phyloP scores from a whole-genome alignment of 53 echinoderm and acorn worm genomes.

The Arbacia lixula region DNA sequence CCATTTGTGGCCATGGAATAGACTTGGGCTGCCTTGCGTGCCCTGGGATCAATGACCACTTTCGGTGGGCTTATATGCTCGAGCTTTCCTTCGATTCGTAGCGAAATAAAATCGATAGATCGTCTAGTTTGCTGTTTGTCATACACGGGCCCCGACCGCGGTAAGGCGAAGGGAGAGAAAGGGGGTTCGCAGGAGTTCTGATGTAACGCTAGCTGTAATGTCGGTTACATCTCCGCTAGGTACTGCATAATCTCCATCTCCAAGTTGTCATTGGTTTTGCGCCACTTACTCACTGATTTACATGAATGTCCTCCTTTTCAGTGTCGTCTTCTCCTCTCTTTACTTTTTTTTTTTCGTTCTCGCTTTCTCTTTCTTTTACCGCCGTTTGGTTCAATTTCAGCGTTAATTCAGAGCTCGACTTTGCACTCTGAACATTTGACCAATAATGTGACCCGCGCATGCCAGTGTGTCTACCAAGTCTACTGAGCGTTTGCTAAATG shows the following conservation, averaged over 20 bases:
- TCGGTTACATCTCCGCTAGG: slow-evolving; percentile 15
- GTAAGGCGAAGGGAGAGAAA: slow-evolving; percentile 4
- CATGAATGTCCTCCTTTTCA: no score
- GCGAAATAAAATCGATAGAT: slow-evolving; percentile 47
- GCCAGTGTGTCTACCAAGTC: no score
- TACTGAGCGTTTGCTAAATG: no score
- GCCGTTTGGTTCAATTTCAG: no score
- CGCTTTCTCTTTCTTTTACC: no score
- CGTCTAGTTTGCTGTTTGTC: slow-evolving; percentile 58
- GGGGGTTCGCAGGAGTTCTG: slow-evolving; percentile 5
- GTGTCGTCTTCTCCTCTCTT: no score
- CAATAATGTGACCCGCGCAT: no score
- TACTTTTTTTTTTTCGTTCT: no score
- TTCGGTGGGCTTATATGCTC: slow-evolving; percentile 44
- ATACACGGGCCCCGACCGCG: slow-evolving; percentile 37
- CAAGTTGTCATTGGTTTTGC: slow-evolving; percentile 4
- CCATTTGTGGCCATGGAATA: slow-evolving; percentile 41
- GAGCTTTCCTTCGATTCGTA: slow-evolving; percentile 37
- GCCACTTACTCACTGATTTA: no score
- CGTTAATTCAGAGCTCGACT: no score
- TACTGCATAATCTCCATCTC: slow-evolving; percentile 22
- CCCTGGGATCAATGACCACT: slow-evolving; percentile 52
- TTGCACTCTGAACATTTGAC: no score
- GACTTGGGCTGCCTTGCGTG: slow-evolving; percentile 30
- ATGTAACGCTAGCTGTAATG: slow-evolving; percentile 47